Evolutionary conservation across 2,888 invertebrate species (phyloP), one percentile per base, ranked within the genome.

Genomic region (Stenodera caucasica): DNA sequence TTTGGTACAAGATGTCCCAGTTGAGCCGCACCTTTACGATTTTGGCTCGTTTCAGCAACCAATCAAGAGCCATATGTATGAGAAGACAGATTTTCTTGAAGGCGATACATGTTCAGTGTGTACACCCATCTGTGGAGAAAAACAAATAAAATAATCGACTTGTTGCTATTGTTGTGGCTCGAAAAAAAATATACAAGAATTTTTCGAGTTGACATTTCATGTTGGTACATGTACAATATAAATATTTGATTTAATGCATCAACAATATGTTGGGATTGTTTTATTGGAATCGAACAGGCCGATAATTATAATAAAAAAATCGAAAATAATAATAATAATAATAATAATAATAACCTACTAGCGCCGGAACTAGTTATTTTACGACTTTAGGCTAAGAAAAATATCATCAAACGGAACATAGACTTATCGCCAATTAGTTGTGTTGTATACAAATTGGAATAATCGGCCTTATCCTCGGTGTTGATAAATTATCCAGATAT

Each of bases 291-390:
- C 2, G 12, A 45, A 23, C 45, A 45, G 12, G 21, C 11, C 37
- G n/a, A 30, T 30, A n/a, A n/a, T n/a, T n/a, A n/a, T n/a, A n/a
- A n/a, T n/a, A n/a, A n/a, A n/a, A n/a, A n/a, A n/a, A n/a, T 8
- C 9, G 9, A 9, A 7, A 1, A 30, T 30, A 6, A 6, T 6
- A 30, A 6, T 30, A 30, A 2, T 8, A 30, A 30, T 8, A 30
- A 9, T 2, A 30, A 30, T 30, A 30, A 8, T 8, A 9, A 30
- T 7, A 8, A 8, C 9, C 30, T 23, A 45, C 2, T 21, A 23
- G 45, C 21, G 45, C 45, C 21, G 45, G 45, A 45, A 45, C 21
- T 45, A 45, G 45, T 45, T 45, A 45, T 45, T 21, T 11, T 23
- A 23, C 6, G 3, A 23, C 45, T 23, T 12, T 1, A 45, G 23